Evolutionary conservation across 2,888 invertebrate species (phyloP).

Genomic region (Scaptodrosophila latifasciaeformis): DNA sequence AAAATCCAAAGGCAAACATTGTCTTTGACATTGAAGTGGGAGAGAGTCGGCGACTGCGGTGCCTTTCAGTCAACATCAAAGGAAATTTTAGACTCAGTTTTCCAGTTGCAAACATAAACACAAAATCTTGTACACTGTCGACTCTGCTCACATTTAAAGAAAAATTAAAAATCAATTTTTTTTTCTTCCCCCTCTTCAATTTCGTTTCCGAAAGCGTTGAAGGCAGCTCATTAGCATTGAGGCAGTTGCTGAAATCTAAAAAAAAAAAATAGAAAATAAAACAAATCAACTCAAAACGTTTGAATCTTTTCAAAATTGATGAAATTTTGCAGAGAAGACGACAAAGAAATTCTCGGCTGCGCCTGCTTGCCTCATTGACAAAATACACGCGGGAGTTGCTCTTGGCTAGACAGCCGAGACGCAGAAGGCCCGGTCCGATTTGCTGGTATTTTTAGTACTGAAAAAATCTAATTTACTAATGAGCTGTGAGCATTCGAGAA

Average conservation of each 20-base stretch:
- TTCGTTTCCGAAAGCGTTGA: not conserved
- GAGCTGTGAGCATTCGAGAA: constrained; percentile 62
- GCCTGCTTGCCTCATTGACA: constrained; percentile 52
- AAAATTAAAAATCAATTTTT: constrained; percentile 64
- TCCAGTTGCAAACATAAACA: constrained; percentile 63
- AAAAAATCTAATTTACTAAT: constrained; percentile 59
- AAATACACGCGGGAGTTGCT: constrained; percentile 12
- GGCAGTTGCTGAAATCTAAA: constrained; percentile 14
- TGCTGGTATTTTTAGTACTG: constrained; percentile 53
- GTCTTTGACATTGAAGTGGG: constrained; percentile 37
- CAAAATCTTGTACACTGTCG: not conserved
- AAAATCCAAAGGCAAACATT: constrained; percentile 43
- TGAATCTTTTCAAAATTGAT: constrained; percentile 32
- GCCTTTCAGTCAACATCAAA: constrained; percentile 49
- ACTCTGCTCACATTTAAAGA: constrained; percentile 3
- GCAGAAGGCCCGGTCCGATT: constrained; percentile 16
- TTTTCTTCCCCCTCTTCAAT: constrained; percentile 10
- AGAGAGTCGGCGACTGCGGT: no score
- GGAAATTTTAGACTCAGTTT: constrained; percentile 62
- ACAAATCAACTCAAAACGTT: no score
- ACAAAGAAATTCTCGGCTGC: no score
- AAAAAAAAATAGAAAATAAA: constrained; percentile 4
- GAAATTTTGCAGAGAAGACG: constrained; percentile 60
- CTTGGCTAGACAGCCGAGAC: not conserved
- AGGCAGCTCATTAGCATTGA: constrained; percentile 51